Base-by-base conservation (phyloP, 1,140 invertebrate species). In the Eupristina koningsbergeri region DNA sequence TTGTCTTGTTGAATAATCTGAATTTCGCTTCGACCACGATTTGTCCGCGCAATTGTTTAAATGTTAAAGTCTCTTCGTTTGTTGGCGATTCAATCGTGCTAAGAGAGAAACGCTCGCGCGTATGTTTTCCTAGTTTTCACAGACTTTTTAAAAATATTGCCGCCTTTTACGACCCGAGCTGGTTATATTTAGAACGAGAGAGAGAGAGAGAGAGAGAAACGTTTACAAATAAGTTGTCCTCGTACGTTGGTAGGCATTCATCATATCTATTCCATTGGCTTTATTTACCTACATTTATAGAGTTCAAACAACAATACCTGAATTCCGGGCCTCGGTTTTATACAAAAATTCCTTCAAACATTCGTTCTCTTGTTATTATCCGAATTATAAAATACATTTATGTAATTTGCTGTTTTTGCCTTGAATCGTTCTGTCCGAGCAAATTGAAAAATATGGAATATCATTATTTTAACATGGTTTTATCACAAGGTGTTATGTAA, bases 261-360 rank as follows among this genome's bases (percentile, higher is more conserved):
- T 45, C n/a, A 71, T 73, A 36, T 73, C 5, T 15, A 29, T 34
- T n/a, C 39, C 39, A 13, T 45, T 45, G 9, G 34, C 22, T n/a
- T 73, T 73, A 39, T 73, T 73, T 73, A 73, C 69, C 45, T 73
- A 73, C 19, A n/a, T 47, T 45, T 0, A n/a, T 47, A 47, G 69
- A 11, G 7, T 13, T 45, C 69, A 45, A 45, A 73, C n/a, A 45
- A 45, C 1, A 0, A 29, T 45, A 45, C 22, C 9, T 2, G 13
- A n/a, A 73, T n/a, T n/a, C n/a, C n/a, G n/a, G n/a, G n/a, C 58
- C 6, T 63, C 22, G 26, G 29, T 22, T 63, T 63, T 63, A n/a
- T n/a, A 63, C 17, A 63, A 63, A n/a, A 26, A 26, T 29, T 63
- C 26, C 26, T 8, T 8, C 5, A 63, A 2, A 29, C 58, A 7